Base-by-base conservation (phyloP, 2,113 vertebrate genomes). In the Halichoerus grypus region DNA sequence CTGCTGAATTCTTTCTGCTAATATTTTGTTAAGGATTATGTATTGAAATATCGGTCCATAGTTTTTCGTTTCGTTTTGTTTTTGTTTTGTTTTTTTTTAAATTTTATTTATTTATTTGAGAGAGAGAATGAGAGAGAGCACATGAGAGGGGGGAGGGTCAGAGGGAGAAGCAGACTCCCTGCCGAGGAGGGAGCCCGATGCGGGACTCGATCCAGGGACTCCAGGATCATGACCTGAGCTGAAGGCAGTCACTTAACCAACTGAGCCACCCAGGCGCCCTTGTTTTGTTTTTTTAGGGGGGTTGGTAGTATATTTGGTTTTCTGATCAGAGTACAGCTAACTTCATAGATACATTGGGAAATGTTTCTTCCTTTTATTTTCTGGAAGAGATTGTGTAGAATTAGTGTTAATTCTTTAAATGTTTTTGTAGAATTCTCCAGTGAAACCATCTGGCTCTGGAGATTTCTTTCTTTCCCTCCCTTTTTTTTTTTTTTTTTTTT, bases 391-490 rank as follows among this genome's bases (percentile, higher is more conserved):
- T 74, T 76, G 4, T 61, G 6, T 79, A 77, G 8, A 46, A 63
- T 63, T 88, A 67, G 13, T 88, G 26, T 51, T 80, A 88, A 81
- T 92, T 74, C 31, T 55, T 85, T 28, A 63, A 97, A 55, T 76
- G 6, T 80, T 92, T 77, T 91, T 72, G 26, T 84, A 80, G 69
- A 91, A 55, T 69, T 83, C 79, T 83, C 22, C 28, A 83, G 46
- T 55, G 49, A 87, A 94, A 59, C 33, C 33, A 61, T 90, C 36
- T 96, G 46, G 21, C 18, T 67, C 42, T 69, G 31, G 28, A 74
- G 22, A 61, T 57, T 80, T 59, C 7, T 90, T 91, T 65, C 28
- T 31, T 90, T 18, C 33, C 31, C 16, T 18, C 33, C 31, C 16
- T 67, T 31, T 31, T 14, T 63, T 63, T 28, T 24, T 24, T n/a